Evolutionary conservation across 2,888 invertebrate genomes (phyloP).

Genomic region (Stenurella melanura): DNA sequence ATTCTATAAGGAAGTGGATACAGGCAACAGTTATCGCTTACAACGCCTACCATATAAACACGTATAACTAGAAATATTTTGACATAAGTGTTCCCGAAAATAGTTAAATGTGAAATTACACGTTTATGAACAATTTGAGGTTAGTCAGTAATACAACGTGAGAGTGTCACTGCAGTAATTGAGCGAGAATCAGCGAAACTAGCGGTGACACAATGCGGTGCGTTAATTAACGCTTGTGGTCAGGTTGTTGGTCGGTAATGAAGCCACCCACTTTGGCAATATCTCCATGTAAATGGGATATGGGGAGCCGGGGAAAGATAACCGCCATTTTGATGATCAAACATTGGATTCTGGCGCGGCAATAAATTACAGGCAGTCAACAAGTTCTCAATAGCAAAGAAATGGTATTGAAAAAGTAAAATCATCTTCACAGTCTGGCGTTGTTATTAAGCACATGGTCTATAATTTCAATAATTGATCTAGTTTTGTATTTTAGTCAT

Average conservation of each 20-base stretch:
- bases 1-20: too few relatives aligned
- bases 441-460: not conserved
- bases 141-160: not conserved
- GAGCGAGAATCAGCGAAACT: slow-evolving; percentile 36
- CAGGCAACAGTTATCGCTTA: too few relatives aligned
- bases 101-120: not conserved
- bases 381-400: not conserved
- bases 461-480: too few relatives aligned
- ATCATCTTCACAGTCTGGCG: not conserved
- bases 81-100: not conserved
- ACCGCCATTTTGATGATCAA: slow-evolving; percentile 1
- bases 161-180: slow-evolving; percentile 20
- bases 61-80: not conserved
- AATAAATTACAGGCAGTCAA: not conserved
- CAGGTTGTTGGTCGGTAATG: slow-evolving; percentile 59
- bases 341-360: not conserved
- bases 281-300: slow-evolving; percentile 54
- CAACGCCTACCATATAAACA: too few relatives aligned
- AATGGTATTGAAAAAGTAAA: not conserved
- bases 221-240: slow-evolving; percentile 63
- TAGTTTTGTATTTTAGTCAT: too few relatives aligned
- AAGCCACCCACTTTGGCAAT: slow-evolving; percentile 60
- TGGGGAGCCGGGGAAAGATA: slow-evolving; percentile 18
- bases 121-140: not conserved
- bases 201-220: slow-evolving; percentile 45